Evolutionary conservation across 2,113 vertebrate species (phyloP), one percentile per base, ranked within the genome.

Genomic region (Albula glossodonta): DNA sequence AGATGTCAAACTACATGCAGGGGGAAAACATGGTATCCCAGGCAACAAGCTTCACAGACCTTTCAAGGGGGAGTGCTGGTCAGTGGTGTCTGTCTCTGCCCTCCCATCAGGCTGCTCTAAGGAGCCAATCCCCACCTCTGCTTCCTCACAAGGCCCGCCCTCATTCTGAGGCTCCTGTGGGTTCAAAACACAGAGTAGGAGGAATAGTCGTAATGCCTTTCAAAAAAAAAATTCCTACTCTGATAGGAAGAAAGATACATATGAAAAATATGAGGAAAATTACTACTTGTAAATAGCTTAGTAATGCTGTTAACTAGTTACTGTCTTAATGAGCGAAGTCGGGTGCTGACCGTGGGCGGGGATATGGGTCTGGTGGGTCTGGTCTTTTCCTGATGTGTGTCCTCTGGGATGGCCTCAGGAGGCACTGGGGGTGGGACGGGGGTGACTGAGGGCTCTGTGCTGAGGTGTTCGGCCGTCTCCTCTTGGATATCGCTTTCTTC

Each of bases 291-390:
- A 41, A 41, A 41, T 41, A 41, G 31, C 31, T 41, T 41, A 41
- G 31, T 41, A 41, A 1, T 41, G 31, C 31, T 41, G 31, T 41
- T 41, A 41, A 41, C 31, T 41, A 41, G 31, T 41, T 41, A 41
- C 31, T 41, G 31, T 74, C 70, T 74, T 70, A 48, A 13, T 85
- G 48, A 19, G 17, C 17, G 51, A 78, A 83, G n/a, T 3, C 17
- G 51, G 19, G 51, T 31, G n/a, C 49, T 90, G 77, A 95, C 95
- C 90, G 85, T 83, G 31, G 93, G 93, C 4, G 94, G 91, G 0
- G 92, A 93, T 48, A 91, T 94, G 51, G 91, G 93, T n/a, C 91
- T 89, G 51, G 86, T 91, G 48, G 86, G 91, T 0, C 90, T 81
- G 82, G 85, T 51, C 83, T 88, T 83, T 31, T 51, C 86, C 15